Percentiles rank a stretch among this genome's conserved stretches.
Evolutionary conservation across 2,797 vertebrate species (phyloP).

Genomic region (Tamandua tetradactyla): DNA sequence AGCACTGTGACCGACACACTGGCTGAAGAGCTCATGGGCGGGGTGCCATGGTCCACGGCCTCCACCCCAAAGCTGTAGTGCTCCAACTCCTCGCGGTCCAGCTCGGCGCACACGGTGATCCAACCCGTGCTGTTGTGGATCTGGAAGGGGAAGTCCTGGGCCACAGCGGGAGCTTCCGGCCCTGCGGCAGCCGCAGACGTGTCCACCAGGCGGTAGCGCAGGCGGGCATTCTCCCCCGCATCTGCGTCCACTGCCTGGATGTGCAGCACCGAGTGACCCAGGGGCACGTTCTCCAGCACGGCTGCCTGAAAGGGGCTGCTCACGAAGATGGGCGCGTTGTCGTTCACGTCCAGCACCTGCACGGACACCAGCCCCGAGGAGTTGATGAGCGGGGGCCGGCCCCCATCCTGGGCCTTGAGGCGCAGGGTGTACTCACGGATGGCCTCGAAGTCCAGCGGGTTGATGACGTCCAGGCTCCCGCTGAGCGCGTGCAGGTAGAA

Average conservation of each 20-base stretch:
- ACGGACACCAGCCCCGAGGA: constrained; percentile 95
- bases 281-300: constrained; percentile 93
- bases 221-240: constrained; percentile 93
- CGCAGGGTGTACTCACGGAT: constrained; percentile 94
- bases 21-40: constrained; percentile 95
- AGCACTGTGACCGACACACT: constrained; percentile 95
- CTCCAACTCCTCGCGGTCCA: constrained; percentile 95
- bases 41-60: constrained; percentile 93
- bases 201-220: constrained; percentile 93
- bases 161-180: neutral
- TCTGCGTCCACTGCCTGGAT: constrained; percentile 97
- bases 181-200: neutral
- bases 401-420: constrained; percentile 97
- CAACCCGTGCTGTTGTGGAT: constrained; percentile 98
- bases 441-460: constrained; percentile 95
- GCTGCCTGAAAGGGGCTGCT: constrained; percentile 98
- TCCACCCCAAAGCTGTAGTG: constrained; percentile 96
- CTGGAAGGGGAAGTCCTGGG: constrained; percentile 90
- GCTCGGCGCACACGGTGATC: constrained; percentile 92
- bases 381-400: constrained; percentile 96
- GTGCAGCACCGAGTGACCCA: constrained; percentile 96
- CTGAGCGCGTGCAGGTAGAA: constrained; percentile 96
- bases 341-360: constrained; percentile 96
- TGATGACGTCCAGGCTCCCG: constrained; percentile 94
- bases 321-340: constrained; percentile 98